Evolutionary conservation across 2,888 invertebrate species (phyloP).

Genomic region (Phymatocera aterrima): DNA sequence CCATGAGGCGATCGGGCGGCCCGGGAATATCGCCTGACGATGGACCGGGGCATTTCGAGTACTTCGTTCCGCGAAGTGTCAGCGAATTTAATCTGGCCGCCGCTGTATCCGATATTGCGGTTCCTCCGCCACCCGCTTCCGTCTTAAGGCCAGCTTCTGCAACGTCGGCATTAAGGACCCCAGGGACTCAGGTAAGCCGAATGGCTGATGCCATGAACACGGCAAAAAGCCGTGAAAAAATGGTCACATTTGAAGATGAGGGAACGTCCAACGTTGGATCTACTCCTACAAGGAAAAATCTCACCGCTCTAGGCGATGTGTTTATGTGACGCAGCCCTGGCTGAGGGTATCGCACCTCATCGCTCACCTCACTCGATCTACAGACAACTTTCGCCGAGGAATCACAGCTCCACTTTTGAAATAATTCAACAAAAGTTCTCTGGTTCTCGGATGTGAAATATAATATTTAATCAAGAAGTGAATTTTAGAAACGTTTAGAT

Average conservation of each 20-base stretch:
- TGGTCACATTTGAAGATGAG: constrained; percentile 90
- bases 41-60: constrained; percentile 78
- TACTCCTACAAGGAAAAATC: constrained; percentile 69
- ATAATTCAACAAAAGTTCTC: background rate
- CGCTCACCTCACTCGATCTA: constrained; percentile 38
- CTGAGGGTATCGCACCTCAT: constrained; percentile 46
- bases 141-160: constrained; percentile 61
- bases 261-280: constrained; percentile 58
- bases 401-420: constrained; percentile 39
- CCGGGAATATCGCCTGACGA: constrained; percentile 57
- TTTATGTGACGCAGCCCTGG: constrained; percentile 84
- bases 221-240: constrained; percentile 81
- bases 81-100: constrained; percentile 87
- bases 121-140: constrained; percentile 74
- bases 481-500: background rate
- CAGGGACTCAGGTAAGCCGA: constrained; percentile 58
- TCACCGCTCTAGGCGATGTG: constrained; percentile 81
- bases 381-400: constrained; percentile 34
- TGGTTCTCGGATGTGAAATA: background rate
- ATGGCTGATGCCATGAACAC: constrained; percentile 58
- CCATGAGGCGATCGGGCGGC: constrained; percentile 79
- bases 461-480: background rate
- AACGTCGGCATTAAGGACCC: constrained; percentile 65
- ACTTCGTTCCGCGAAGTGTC: constrained; percentile 89
- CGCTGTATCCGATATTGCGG: constrained; percentile 79